Base-by-base conservation (phyloP, 2,113 vertebrate genomes). In the Microtus oregoni region DNA sequence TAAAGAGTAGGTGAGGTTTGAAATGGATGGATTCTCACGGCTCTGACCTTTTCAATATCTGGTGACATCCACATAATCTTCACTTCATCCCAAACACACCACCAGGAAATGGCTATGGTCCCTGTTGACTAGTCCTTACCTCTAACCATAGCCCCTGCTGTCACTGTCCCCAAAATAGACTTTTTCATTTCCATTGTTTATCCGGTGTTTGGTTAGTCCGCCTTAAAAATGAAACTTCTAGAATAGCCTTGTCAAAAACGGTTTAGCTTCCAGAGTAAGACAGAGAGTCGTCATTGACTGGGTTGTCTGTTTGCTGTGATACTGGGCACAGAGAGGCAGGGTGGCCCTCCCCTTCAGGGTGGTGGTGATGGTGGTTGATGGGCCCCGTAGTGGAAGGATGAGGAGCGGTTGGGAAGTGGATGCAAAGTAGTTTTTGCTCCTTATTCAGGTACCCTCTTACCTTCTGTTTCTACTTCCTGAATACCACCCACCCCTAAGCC, bases 1-100 rank as follows among this genome's bases (percentile, higher is more conserved):
- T 70, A 41, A 90, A 79, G 26, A 17, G 55, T 8, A 52, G 32
- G 32, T 26, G 50, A 65, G 52, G 44, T 19, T 76, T 86, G 63
- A 76, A 70, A 20, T n/a, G 70, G 35, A 68, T 50, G 30, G 68
- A 24, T 24, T 72, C 44, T 72, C 50, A 50, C 44, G 17, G 52
- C 61, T 92, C 44, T 52, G 81, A 87, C 24, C 68, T 95, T 86
- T 86, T 72, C 55, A 77, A 76, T 89, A 72, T 61, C 12, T 44
- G 14, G 30, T n/a, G 32, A 19, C 4, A 65, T 8, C 82, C 10
- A 3, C 28, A 7, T 78, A 11, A 38, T 68, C 30, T 73, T 58
- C 10, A 78, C 35, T 50, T 77, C 28, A n/a, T n/a, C n/a, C 58
- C 15, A n/a, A 24, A 90, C 75, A 94, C 76, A 35, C 1, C 24